A percentile compares a stretch with the other conserved stretches of the same genome.
phyloP scores from a whole-genome alignment of 1,140 invertebrate genomes.

The Cecropterus lyciades region DNA sequence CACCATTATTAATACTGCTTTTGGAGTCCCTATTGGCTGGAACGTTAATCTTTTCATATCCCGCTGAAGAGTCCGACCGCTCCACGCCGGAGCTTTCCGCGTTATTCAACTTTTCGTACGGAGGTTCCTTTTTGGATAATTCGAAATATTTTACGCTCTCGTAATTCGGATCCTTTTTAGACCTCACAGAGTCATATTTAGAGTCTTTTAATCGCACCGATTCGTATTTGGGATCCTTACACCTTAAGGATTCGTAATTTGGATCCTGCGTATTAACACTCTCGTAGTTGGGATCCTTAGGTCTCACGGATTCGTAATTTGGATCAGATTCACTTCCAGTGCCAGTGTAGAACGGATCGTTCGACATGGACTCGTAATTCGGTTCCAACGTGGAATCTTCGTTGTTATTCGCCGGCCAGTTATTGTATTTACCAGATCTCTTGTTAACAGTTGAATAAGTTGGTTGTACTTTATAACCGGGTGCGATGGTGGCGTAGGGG shows the following conservation, averaged over 20 bases:
- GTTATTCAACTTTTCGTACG: slow-evolving; percentile 82
- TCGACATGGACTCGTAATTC: slow-evolving; percentile 90
- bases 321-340: slow-evolving; percentile 89
- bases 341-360: slow-evolving; percentile 84
- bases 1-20: slow-evolving; percentile 73
- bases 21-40: slow-evolving; percentile 61
- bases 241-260: slow-evolving; percentile 73
- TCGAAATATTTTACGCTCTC: slow-evolving; percentile 86
- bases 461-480: slow-evolving; percentile 71
- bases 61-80: slow-evolving; percentile 76
- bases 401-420: slow-evolving; percentile 74
- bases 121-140: slow-evolving; percentile 77
- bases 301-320: slow-evolving; percentile 89
- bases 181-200: slow-evolving; percentile 77
- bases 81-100: slow-evolving; percentile 57
- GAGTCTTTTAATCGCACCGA: slow-evolving; percentile 85
- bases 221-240: slow-evolving; percentile 88
- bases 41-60: slow-evolving; percentile 82
- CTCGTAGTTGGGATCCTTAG: slow-evolving; percentile 80
- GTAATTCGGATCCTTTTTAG: slow-evolving; percentile 82
- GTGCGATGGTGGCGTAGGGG: slow-evolving; percentile 79
- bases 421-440: slow-evolving; percentile 66
- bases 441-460: slow-evolving; percentile 85
- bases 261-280: slow-evolving; percentile 64
- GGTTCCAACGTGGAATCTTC: slow-evolving; percentile 70